Conservation (phyloP, 2,797 vertebrate genomes). For the Acropternis orthonyx region DNA sequence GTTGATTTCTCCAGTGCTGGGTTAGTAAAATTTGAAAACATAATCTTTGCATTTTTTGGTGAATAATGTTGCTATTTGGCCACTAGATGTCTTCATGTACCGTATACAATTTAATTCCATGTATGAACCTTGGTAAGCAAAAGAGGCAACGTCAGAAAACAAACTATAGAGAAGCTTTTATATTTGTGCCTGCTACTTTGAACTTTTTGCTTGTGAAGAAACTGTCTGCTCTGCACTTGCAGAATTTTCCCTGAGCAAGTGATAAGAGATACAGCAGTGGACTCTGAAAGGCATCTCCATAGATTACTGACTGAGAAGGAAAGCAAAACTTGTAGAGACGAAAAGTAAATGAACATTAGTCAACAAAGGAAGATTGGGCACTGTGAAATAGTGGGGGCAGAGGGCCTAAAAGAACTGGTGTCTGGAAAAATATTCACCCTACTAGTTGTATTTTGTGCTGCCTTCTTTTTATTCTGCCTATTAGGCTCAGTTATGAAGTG, state of each 20-base stretch:
- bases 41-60: not conserved
- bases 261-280: not conserved
- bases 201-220: not conserved
- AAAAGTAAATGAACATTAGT: not conserved
- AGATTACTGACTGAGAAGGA: not conserved
- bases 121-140: not conserved
- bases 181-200: not conserved
- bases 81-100: constrained; percentile 40
- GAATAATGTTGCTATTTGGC: not conserved
- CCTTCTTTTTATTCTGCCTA: constrained; percentile 76
- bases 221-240: not conserved
- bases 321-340: not conserved
- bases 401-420: not conserved
- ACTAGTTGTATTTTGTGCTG: constrained; percentile 61
- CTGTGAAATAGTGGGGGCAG: not conserved
- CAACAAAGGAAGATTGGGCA: not conserved
- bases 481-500: constrained; percentile 83
- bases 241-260: not conserved
- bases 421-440: constrained; percentile 74
- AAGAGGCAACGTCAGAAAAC: not conserved
- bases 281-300: not conserved
- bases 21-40: not conserved
- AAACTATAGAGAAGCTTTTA: not conserved
- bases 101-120: not conserved
- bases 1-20: not conserved